Evolutionary conservation across 2,113 vertebrate species (phyloP).

Genomic region (Anthoscopus minutus): DNA sequence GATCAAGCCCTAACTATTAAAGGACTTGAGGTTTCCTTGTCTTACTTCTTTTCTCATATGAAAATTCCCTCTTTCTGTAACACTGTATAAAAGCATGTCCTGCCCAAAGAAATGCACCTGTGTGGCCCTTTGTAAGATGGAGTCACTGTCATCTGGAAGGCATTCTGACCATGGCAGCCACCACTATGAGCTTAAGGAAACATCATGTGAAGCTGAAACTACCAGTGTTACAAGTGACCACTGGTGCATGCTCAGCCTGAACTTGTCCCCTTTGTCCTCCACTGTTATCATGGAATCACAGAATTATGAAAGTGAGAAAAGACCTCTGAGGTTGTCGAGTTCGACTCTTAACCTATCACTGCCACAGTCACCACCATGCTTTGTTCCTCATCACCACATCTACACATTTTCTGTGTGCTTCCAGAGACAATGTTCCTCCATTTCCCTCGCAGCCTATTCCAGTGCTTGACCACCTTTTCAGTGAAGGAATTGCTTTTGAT

Average conservation of each 20-base stretch:
- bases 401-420: not conserved
- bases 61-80: not conserved
- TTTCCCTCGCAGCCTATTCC: not conserved
- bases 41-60: not conserved
- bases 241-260: not conserved
- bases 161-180: not conserved
- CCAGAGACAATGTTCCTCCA: accelerated
- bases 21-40: not conserved
- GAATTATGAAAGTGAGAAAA: not conserved
- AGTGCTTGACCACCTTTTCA: not conserved
- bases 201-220: not conserved
- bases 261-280: not conserved
- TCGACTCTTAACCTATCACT: not conserved
- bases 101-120: not conserved
- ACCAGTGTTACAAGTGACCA: not conserved
- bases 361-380: not conserved
- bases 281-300: not conserved
- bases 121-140: not conserved
- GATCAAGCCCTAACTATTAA: not conserved
- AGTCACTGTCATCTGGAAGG: not conserved
- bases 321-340: not conserved
- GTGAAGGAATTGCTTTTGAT: not conserved
- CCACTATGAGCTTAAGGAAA: not conserved
- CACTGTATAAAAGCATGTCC: not conserved
- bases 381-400: too few relatives aligned